Percentiles rank a stretch among this genome's conserved stretches.
Conservation (phyloP, 2,888 invertebrate genomes). For the Cancer borealis region DNA sequence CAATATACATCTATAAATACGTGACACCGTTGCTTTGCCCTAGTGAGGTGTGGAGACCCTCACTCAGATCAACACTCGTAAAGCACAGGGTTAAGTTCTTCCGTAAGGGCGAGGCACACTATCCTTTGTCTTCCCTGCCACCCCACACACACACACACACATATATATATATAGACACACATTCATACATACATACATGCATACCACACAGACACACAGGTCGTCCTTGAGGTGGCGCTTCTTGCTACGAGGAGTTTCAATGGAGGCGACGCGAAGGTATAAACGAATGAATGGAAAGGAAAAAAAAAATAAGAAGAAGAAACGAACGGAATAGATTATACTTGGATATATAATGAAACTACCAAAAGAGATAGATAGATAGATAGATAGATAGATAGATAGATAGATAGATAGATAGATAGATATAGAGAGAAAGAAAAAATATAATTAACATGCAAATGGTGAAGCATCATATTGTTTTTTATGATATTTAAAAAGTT, state of each 20-base stretch:
- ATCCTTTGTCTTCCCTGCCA: background rate
- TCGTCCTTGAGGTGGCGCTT: conserved; percentile 3
- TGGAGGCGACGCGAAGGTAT: background rate
- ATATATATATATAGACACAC: too few species aligned
- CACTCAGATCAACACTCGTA: background rate
- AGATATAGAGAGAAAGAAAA: background rate
- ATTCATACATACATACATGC: too few species aligned
- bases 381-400: background rate
- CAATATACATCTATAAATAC: background rate
- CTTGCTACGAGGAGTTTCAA: background rate
- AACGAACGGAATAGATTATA: background rate
- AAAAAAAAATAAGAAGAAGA: background rate
- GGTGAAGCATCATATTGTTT: background rate
- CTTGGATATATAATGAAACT: background rate
- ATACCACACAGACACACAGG: background rate
- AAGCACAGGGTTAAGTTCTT: background rate
- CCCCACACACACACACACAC: background rate
- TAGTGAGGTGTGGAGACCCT: background rate
- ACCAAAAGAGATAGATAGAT: too few species aligned
- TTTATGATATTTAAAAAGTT: background rate
- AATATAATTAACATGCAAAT: background rate
- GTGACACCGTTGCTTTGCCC: background rate
- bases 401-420: too few species aligned
- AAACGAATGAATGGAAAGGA: background rate
- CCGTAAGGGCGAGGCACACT: background rate